Base-by-base conservation (phyloP, 2,888 invertebrate species). In the Acanthacorydalis orientalis region DNA sequence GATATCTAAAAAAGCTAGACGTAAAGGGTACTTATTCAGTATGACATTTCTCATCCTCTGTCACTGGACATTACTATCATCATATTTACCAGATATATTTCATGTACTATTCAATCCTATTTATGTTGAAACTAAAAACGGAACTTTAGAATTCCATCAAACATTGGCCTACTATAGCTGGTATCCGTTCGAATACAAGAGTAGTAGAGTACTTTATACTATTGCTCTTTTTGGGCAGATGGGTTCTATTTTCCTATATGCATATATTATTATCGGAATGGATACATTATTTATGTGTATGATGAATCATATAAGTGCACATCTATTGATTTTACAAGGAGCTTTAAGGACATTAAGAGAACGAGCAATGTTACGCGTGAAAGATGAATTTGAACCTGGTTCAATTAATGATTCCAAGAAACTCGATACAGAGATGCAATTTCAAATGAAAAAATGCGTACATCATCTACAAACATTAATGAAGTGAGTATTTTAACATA, bases 251-350 rank as follows among this genome's bases (percentile, higher is more conserved):
- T 60, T 57, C 51, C 59, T 59, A 14, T 61, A 60, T 44, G 59
- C 59, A 4, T 59, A 55, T 46, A 61, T 59, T 46, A 58, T 63
- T 43, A 57, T 60, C 23, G 61, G 60, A 8, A 57, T 61, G 53
- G 62, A 62, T 49, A 56, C 57, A 2, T 47, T 62, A 23, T 61
- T 61, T 49, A 61, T 62, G 59, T 61, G 62, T 49, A 57, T 62
- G 7, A 57, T 64, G 56, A 64, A 63, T 51, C 59, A 58, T 45
- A 55, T 60, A 32, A 59, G 56, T 2, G 57, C 56, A 14, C 59
- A 63, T 52, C 53, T 64, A 44, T 51, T 53, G 10, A 56, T 63
- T 32, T 54, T 63, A 12, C 61, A 62, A 53, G 62, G 59, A 12
- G 62, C 62, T 10, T 62, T 63, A 51, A 46, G 53, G 32, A 60